Base-by-base conservation (phyloP, 35 echinoderm and acorn worm genomes). In the Chiridota heheva region DNA sequence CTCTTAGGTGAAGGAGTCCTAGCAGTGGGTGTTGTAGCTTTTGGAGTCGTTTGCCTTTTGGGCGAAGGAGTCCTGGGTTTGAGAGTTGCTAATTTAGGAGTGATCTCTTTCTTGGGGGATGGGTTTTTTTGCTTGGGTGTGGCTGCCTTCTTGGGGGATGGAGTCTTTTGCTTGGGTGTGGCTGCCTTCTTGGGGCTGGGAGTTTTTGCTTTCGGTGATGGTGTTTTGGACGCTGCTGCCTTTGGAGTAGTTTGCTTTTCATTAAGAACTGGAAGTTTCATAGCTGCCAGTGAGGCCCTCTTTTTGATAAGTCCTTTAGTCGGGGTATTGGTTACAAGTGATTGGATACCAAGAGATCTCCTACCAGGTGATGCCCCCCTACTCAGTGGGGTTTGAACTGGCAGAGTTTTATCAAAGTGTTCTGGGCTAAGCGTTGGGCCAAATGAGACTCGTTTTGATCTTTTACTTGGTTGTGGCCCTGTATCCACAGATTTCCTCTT, bases 371-470 rank as follows among this genome's bases (percentile, higher is more conserved):
- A 75, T 38, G 90, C 73, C 63, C 95, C 95, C 42, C 85, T 81
- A 17, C 87, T 82, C 5, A 98, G 31, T 36, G 95, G 95, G 35
- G 95, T 98, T 4, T 83, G 80, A 29, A 89, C 84, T 44, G 95
- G 95, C 40, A 98, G 73, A 24, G 58, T 73, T 49, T 91, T 98
- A 63, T 98, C 95, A 89, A 98, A 98, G 26, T 65, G 89, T 68
- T 98, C 95, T 63, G 95, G 95, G 60, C 95, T 98, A 6, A 98
- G 85, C 10, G 83, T 42, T 33, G 95, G 95, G 18, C 95, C 95
- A 82, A 98, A 98, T 40, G 95, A 98, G 0, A 98, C 95, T 38
- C 95, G 80, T 81, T 98, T 98, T 30, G 71, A 61, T 15, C 85
- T 81, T 49, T 91, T 87, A 13, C 79, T 67, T 67, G 80, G 77